Base-by-base conservation (phyloP, 2,113 vertebrate genomes). In the Bubo blakistoni region DNA sequence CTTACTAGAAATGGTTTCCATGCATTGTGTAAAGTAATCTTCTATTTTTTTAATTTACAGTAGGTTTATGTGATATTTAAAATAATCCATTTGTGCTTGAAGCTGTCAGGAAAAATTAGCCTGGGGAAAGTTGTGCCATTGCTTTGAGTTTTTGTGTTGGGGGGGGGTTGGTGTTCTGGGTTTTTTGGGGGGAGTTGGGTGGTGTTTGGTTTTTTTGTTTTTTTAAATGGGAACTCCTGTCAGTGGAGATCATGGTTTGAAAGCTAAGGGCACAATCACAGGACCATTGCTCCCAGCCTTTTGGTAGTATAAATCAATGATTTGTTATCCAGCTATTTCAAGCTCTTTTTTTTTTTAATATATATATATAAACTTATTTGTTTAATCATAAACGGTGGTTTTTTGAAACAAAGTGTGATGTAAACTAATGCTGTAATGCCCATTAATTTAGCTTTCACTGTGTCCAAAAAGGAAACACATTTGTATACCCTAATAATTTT, bases 401-500 rank as follows among this genome's bases (percentile, higher is more conserved):
- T 93, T 95, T 95, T 95, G 81, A 96, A 97, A 88, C 65, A 76
- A 95, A 86, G 57, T 93, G 93, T 97, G 94, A 87, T 96, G 78
- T 94, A 95, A 95, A 97, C 92, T 86, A 91, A 96, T 86, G 76
- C 92, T 97, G 96, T 95, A 97, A 94, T 92, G 88, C 82, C 91
- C 92, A 55, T 90, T 97, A 92, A 97, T 97, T 96, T 78, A 72
- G 90, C 91, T 95, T 95, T 97, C 95, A 88, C 88, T 94, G 70
- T 97, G 96, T 97, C 86, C 82, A 73, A 79, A 95, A 90, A 96
- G 93, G 70, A 94, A 96, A 84, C 89, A 94, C 92, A 63, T 97
- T 97, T 98, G 98, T 98, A 98, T 98, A 95, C 91, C 94, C 88
- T 85, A 96, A 97, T 79, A 97, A 94, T 98, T 98, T 98, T 98